Evolutionary conservation across 2,113 vertebrate species (phyloP).

Genomic region (Salvelinus alpinus): DNA sequence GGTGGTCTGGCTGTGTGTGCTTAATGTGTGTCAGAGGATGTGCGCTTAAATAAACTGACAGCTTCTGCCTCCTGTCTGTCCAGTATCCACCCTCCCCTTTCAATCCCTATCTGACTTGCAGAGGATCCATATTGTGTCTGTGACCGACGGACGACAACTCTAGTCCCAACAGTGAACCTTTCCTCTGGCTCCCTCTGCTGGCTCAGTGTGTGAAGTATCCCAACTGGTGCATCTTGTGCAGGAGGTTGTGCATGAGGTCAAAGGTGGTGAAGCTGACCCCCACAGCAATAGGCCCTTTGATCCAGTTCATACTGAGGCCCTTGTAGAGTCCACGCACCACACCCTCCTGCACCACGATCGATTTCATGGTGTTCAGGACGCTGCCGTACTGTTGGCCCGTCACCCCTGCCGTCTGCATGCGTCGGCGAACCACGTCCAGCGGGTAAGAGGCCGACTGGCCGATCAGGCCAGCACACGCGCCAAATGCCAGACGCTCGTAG

Average conservation of each 20-base stretch:
- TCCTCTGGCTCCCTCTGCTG: background rate
- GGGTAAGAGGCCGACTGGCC: slow-evolving; percentile 96
- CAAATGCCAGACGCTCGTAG: slow-evolving; percentile 86
- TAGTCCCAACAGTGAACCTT: slow-evolving; percentile 6
- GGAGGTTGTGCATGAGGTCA: slow-evolving; percentile 87
- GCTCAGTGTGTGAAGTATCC: slow-evolving; percentile 66
- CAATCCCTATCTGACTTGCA: background rate
- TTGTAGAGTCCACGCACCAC: slow-evolving; percentile 89
- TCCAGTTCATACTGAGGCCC: slow-evolving; percentile 99
- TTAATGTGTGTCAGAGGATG: background rate
- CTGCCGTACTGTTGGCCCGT: slow-evolving; percentile 80
- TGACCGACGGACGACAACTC: background rate
- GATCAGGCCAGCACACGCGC: slow-evolving; percentile 90
- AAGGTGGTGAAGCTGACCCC: slow-evolving; percentile 97
- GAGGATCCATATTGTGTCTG: background rate
- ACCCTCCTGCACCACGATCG: slow-evolving; percentile 85
- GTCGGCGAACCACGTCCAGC: slow-evolving; percentile 92
- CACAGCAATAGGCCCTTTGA: slow-evolving; percentile 93
- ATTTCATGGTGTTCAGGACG: slow-evolving; percentile 80
- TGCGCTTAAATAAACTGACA: background rate
- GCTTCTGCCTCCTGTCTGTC: too few species aligned
- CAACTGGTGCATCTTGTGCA: slow-evolving; percentile 80
- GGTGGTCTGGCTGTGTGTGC: background rate
- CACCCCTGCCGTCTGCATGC: slow-evolving; percentile 95
- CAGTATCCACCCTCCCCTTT: background rate